Percentiles rank a stretch among this genome's conserved stretches.
These are phyloP conservation scores for Campylomormyrus tamandua DNA, from an alignment of 2,113 vertebrate genomes.

Conservation along the genomic window DNA sequence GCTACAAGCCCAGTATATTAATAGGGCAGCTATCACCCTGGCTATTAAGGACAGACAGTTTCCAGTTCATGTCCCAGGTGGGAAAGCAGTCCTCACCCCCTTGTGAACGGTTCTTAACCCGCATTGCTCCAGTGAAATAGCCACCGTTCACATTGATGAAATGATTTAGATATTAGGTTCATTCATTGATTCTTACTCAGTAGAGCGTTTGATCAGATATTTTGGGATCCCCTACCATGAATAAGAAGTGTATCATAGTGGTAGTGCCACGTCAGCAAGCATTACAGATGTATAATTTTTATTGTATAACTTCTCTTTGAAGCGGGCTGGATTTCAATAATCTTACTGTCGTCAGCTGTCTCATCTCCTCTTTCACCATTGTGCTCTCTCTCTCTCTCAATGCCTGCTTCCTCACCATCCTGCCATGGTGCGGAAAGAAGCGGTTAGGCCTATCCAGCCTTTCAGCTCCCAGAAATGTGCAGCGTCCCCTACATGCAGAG, in stretches of 20 bases:
- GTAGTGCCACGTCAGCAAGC: not conserved
- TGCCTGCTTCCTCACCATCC: not conserved
- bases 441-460: not conserved
- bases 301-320: not conserved
- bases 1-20: constrained; percentile 1
- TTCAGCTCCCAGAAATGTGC: not conserved
- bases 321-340: not conserved
- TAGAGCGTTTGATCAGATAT: not conserved
- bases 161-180: not conserved
- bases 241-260: not conserved
- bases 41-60: not conserved
- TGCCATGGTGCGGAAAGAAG: not conserved
- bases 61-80: not conserved
- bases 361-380: not conserved
- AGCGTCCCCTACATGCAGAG: not conserved
- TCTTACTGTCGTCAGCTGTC: not conserved
- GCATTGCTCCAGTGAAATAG: not conserved
- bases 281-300: not conserved
- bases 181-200: not conserved
- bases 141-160: not conserved
- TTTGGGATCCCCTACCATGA: not conserved
- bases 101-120: not conserved
- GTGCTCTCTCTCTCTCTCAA: not conserved
- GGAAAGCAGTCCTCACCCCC: not conserved
- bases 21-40: not conserved